phyloP scores from a whole-genome alignment of 2,113 vertebrate species.

The Heteronetta atricapilla region DNA sequence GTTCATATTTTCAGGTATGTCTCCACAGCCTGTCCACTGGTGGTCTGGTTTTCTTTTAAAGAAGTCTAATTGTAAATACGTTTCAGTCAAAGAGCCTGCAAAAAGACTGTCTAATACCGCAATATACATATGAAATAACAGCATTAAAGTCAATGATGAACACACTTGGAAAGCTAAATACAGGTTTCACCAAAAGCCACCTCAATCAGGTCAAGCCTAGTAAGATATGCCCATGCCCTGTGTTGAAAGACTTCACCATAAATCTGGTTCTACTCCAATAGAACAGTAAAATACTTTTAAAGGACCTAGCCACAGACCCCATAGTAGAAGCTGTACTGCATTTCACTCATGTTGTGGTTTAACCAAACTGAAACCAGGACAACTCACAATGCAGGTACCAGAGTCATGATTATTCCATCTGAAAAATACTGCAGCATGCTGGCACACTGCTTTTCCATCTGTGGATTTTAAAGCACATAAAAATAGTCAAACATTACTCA shows the following conservation, averaged over 20 bases:
- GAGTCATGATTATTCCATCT: background rate
- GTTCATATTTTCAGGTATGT: background rate
- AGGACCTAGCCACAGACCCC: background rate
- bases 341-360: background rate
- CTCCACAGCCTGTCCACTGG: background rate
- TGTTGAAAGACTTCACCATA: background rate
- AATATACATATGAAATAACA: background rate
- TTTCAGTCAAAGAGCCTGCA: background rate
- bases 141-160: background rate
- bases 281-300: background rate
- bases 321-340: background rate
- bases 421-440: background rate
- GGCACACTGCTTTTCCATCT: background rate
- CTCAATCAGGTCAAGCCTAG: background rate
- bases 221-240: background rate
- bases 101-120: background rate
- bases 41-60: background rate
- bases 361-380: no score
- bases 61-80: background rate
- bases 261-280: background rate
- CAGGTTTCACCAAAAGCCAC: background rate
- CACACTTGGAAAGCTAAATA: background rate
- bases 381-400: background rate
- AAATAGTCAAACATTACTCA: background rate
- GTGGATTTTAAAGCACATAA: background rate